A percentile compares a stretch with the other conserved stretches of the same genome.
Evolutionary conservation across 2,888 invertebrate species (phyloP).

Genomic region (Stratiomys singularior): DNA sequence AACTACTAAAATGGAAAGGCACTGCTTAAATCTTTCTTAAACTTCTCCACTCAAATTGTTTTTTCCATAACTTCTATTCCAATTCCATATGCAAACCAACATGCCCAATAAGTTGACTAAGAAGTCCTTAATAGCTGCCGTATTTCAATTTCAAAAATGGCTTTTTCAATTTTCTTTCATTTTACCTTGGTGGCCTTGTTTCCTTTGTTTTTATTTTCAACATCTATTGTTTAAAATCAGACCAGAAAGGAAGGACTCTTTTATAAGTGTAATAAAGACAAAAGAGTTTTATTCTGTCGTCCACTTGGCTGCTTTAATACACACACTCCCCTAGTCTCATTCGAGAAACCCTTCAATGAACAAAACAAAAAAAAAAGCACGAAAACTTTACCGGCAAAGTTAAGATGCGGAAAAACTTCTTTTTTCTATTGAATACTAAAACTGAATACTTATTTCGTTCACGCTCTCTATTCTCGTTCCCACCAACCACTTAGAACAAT

Average conservation of each 20-base stretch:
- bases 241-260: not conserved
- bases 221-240: not conserved
- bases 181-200: not conserved
- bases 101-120: not conserved
- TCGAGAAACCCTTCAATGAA: not conserved
- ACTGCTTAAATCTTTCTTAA: too few relatives aligned
- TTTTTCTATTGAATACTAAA: conserved; percentile 30
- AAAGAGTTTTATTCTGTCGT: conserved; percentile 14
- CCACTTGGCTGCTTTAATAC: not conserved
- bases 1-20: too few relatives aligned
- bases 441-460: conserved; percentile 31
- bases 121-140: conserved; percentile 7
- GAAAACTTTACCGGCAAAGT: conserved; percentile 12
- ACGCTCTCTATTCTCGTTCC: not conserved
- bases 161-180: conserved; percentile 11
- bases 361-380: conserved; percentile 9
- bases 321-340: too few relatives aligned
- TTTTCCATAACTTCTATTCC: too few relatives aligned
- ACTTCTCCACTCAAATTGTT: too few relatives aligned
- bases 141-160: conserved; percentile 1
- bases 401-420: conserved; percentile 23
- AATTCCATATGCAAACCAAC: not conserved
- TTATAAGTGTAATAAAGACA: conserved; percentile 13
- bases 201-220: not conserved
- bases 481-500: not conserved